Percentiles rank a stretch among this genome's conserved stretches.
These are phyloP conservation scores for Suricata suricatta DNA, from an alignment of 2,113 vertebrate genomes.

Conservation along the genomic window DNA sequence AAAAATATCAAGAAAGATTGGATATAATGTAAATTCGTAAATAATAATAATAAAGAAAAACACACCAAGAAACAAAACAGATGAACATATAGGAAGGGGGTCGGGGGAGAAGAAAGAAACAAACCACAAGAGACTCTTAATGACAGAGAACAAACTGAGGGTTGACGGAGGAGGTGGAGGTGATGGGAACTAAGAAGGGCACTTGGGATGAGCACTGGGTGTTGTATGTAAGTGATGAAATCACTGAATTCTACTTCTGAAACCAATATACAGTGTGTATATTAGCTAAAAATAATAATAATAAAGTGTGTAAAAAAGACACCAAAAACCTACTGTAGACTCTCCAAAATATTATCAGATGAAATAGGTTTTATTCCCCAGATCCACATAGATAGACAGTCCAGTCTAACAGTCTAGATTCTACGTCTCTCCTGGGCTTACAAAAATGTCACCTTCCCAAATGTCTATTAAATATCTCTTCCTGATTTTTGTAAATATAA, in stretches of 20 bases:
- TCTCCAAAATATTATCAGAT: neutral
- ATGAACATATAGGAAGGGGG: too few species aligned
- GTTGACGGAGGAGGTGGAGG: too few species aligned
- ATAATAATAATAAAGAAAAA: neutral
- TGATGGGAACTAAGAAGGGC: too few species aligned
- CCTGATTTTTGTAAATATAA: neutral
- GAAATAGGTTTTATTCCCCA: neutral
- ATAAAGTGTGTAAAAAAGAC: neutral
- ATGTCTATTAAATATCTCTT: neutral
- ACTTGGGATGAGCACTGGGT: too few species aligned
- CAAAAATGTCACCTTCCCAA: neutral
- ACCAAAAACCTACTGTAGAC: neutral
- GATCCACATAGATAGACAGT: neutral
- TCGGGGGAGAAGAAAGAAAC: too few species aligned
- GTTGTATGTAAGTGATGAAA: too few species aligned
- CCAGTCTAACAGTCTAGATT: neutral
- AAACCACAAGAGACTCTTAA: too few species aligned
- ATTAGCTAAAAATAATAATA: too few species aligned
- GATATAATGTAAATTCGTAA: neutral
- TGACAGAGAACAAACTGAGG: too few species aligned
- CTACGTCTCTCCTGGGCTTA: neutral
- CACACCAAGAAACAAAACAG: neutral
- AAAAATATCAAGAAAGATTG: neutral
- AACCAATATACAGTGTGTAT: too few species aligned
- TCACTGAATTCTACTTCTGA: too few species aligned